phyloP scores from a whole-genome alignment of 2,113 vertebrate species.

The Poecile atricapillus region DNA sequence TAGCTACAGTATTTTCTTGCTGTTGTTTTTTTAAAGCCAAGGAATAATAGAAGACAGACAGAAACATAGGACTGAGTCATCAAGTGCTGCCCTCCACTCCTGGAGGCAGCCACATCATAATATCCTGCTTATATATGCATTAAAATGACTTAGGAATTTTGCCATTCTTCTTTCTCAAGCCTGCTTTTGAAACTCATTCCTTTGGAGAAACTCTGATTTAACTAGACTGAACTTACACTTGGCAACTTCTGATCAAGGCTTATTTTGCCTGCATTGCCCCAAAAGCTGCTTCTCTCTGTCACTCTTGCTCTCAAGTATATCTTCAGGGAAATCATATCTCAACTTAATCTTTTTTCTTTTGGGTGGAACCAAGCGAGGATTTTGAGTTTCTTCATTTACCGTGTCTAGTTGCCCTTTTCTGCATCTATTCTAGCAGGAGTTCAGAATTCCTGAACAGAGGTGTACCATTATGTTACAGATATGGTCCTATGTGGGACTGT shows the following conservation, averaged over 20 bases:
- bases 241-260: neutral
- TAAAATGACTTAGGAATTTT: conserved; percentile 10
- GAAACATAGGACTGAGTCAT: neutral
- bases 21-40: neutral
- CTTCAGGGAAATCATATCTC: neutral
- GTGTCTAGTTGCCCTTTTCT: neutral
- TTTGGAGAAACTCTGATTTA: neutral
- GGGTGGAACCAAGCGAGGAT: neutral
- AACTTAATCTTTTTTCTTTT: neutral
- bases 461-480: neutral
- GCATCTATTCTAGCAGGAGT: neutral
- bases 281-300: neutral
- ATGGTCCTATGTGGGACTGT: rapidly evolving
- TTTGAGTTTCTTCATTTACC: neutral
- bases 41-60: conserved; percentile 17
- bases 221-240: neutral
- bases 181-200: neutral
- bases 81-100: neutral
- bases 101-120: neutral
- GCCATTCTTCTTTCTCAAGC: neutral
- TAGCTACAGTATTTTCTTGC: neutral
- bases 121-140: neutral
- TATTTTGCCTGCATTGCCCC: neutral
- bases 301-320: neutral
- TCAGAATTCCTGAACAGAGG: neutral